Conservation (phyloP, 1,140 invertebrate species). For the Aphelinus certus region DNA sequence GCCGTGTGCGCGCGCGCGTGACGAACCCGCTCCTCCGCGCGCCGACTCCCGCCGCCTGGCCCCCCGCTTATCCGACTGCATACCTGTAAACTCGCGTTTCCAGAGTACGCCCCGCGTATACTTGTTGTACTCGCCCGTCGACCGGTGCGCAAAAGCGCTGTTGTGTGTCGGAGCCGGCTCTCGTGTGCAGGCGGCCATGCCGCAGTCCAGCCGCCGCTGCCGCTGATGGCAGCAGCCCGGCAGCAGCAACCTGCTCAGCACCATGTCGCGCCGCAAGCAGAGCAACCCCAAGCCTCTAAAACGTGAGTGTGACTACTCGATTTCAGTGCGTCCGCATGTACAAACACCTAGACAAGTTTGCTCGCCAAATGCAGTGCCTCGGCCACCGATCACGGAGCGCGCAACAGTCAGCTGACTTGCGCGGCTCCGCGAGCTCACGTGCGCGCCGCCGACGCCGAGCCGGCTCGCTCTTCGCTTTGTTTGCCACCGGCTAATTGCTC, state of each 20-base stretch:
- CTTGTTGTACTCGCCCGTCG: no score
- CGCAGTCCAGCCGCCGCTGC: slow-evolving; percentile 49
- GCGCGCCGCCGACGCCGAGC: background rate
- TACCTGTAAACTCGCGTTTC: no score
- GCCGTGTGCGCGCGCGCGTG: slow-evolving; percentile 42
- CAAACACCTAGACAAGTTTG: no score
- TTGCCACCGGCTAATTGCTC: background rate
- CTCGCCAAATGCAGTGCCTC: background rate
- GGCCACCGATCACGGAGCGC: no score
- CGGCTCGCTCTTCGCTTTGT: slow-evolving; percentile 19
- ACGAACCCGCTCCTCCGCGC: slow-evolving; percentile 31
- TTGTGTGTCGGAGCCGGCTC: background rate
- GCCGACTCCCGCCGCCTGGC: background rate
- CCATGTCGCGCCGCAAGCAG: slow-evolving; percentile 75
- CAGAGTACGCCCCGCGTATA: no score
- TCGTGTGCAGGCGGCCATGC: background rate
- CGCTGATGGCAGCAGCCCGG: slow-evolving; percentile 50
- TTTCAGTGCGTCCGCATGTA: no score
- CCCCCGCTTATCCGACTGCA: no score
- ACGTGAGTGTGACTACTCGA: slow-evolving; percentile 64
- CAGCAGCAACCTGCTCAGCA: slow-evolving; percentile 45
- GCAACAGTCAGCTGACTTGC: background rate
- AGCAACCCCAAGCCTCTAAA: slow-evolving; percentile 74
- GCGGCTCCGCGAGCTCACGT: background rate
- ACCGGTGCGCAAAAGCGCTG: slow-evolving; percentile 2